Percentiles rank a stretch among this genome's conserved stretches.
Evolutionary conservation across 2,888 invertebrate species (phyloP).

Genomic region (Julus scandinavius): DNA sequence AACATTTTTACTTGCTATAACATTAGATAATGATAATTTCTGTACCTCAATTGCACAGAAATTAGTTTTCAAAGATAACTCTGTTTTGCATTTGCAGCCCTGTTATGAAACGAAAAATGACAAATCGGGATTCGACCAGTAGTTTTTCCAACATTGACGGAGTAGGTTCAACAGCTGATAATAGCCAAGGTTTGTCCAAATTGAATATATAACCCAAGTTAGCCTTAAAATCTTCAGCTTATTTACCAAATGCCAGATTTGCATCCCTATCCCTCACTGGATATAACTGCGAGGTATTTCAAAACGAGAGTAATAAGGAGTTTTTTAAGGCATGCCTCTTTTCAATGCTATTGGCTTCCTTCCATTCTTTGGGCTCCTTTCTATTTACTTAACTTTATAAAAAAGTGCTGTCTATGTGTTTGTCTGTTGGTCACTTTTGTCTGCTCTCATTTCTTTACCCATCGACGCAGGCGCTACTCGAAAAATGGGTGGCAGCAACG

Average conservation of each 20-base stretch:
- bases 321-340: neutral
- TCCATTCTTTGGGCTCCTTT: neutral
- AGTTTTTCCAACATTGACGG: constrained; percentile 32
- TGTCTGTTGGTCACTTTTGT: constrained; percentile 16
- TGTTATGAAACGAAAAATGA: constrained; percentile 55
- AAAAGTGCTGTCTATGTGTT: neutral
- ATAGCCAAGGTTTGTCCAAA: constrained; percentile 44
- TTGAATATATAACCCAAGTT: neutral
- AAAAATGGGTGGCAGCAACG: constrained; percentile 33
- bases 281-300: too few species aligned
- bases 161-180: constrained; percentile 21
- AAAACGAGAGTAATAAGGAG: too few species aligned
- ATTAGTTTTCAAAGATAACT: constrained; percentile 49
- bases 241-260: neutral
- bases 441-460: constrained; percentile 5
- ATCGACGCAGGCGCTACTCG: constrained; percentile 17
- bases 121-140: constrained; percentile 11
- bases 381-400: neutral
- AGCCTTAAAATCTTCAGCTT: neutral
- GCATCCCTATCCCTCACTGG: neutral
- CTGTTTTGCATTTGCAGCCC: constrained; percentile 57
- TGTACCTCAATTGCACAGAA: too few species aligned
- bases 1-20: too few species aligned
- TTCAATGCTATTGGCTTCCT: neutral
- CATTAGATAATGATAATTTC: too few species aligned